Conservation (phyloP, 2,113 vertebrate species). For the Ariopsis seemanni region DNA sequence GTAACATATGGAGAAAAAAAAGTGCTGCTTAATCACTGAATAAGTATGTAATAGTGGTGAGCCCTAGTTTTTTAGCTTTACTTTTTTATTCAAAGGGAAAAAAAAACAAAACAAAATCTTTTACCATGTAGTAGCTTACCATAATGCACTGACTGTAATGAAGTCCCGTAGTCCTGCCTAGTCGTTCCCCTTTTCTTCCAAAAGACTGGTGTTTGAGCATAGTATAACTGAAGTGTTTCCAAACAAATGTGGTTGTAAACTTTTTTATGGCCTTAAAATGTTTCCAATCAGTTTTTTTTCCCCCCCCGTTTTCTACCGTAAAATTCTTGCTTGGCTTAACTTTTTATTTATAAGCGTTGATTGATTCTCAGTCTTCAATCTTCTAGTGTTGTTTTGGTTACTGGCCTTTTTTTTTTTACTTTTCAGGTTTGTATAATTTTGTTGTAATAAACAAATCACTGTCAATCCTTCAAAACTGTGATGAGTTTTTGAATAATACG, state of each 20-base stretch:
- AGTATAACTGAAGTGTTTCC: slow-evolving; percentile 78
- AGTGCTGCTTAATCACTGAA: slow-evolving; percentile 94
- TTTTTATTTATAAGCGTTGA: slow-evolving; percentile 89
- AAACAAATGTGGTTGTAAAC: slow-evolving; percentile 82
- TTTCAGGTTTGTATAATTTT: slow-evolving; percentile 89
- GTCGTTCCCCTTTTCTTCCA: slow-evolving; percentile 72
- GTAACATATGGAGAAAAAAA: slow-evolving; percentile 78
- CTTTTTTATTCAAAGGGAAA: slow-evolving; percentile 52
- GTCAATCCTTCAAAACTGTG: slow-evolving; percentile 49
- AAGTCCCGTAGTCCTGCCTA: slow-evolving; percentile 78
- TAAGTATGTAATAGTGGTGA: slow-evolving; percentile 84
- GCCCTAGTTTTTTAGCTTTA: slow-evolving; percentile 69
- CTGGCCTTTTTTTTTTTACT: slow-evolving; percentile 90
- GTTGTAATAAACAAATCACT: slow-evolving; percentile 90
- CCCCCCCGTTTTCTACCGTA: slow-evolving; percentile 76
- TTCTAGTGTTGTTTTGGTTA: slow-evolving; percentile 85
- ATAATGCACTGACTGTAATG: slow-evolving; percentile 83
- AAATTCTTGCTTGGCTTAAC: slow-evolving; percentile 82
- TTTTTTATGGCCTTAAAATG: slow-evolving; percentile 76
- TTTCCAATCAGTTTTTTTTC: slow-evolving; percentile 37
- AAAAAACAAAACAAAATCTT: slow-evolving; percentile 61
- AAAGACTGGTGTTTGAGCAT: slow-evolving; percentile 86
- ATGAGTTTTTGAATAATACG: background rate
- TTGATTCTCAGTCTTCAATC: slow-evolving; percentile 80
- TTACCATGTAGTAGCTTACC: slow-evolving; percentile 75